phyloP scores from a whole-genome alignment of 2,113 vertebrate genomes.

The Perccottus glenii region DNA sequence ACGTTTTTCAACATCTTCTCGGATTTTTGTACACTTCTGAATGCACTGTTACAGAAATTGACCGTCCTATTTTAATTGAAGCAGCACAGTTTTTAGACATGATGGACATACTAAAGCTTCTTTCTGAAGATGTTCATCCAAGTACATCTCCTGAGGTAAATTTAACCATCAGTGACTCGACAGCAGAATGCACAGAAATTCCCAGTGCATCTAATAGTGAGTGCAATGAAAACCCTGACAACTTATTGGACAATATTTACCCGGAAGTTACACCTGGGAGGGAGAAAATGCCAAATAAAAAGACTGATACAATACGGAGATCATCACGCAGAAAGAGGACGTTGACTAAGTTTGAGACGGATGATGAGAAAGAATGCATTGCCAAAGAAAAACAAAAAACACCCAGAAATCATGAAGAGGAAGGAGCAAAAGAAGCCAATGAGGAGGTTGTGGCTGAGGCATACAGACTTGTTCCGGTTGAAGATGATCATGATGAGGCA shows the following conservation, averaged over 20 bases:
- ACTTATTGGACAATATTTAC: conserved; percentile 77
- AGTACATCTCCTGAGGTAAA: conserved; percentile 50
- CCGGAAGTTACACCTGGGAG: conserved; percentile 57
- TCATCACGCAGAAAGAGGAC: conserved; percentile 86
- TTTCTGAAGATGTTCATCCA: conserved; percentile 77
- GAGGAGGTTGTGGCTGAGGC: conserved; percentile 41
- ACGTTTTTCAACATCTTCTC: conserved; percentile 90
- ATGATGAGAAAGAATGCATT: conserved; percentile 65
- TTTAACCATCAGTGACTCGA: conserved; percentile 44
- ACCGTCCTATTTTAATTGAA: conserved; percentile 86
- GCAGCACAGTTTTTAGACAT: conserved; percentile 95
- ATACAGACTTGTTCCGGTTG: conserved; percentile 65
- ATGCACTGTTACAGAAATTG: conserved; percentile 86
- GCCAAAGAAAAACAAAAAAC: conserved; percentile 17
- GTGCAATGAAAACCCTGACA: conserved; percentile 79
- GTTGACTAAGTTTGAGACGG: conserved; percentile 81
- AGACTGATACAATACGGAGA: conserved; percentile 61
- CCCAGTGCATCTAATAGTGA: conserved; percentile 47
- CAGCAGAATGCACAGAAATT: conserved; percentile 25
- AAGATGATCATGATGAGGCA: conserved; percentile 73
- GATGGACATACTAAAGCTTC: conserved; percentile 90
- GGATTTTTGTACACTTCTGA: conserved; percentile 94
- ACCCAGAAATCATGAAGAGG: conserved; percentile 8
- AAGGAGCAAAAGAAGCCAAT: conserved; percentile 22
- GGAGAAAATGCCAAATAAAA: conserved; percentile 5